Evolutionary conservation across 2,888 invertebrate genomes (phyloP).

Genomic region (Cremastobaeus sp.): DNA sequence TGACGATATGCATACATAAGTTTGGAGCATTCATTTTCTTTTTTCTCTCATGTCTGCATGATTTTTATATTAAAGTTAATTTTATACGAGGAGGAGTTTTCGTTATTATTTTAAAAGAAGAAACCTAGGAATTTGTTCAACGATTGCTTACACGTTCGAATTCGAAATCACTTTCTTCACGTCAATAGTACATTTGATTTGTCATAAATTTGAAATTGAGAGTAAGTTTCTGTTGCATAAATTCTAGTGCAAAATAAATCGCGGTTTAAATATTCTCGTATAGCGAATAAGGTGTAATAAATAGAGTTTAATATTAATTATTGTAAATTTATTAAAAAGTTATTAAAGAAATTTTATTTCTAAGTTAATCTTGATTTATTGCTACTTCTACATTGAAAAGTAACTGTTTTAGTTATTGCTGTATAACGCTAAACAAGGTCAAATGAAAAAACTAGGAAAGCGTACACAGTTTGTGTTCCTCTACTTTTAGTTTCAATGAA

Average conservation of each 20-base stretch:
- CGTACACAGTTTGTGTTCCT: neutral
- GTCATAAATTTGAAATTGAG: slow-evolving; percentile 19
- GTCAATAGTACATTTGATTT: neutral
- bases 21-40: slow-evolving; percentile 30
- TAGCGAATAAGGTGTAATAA: slow-evolving; percentile 53
- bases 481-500: slow-evolving; percentile 1
- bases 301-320: slow-evolving; percentile 55
- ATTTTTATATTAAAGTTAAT: slow-evolving; percentile 56
- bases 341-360: slow-evolving; percentile 56
- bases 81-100: slow-evolving; percentile 47
- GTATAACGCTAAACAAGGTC: too few relatives aligned
- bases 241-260: slow-evolving; percentile 40
- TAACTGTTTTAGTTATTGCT: neutral
- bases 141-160: slow-evolving; percentile 4
- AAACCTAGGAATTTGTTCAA: slow-evolving; percentile 32
- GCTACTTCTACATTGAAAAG: slow-evolving; percentile 10
- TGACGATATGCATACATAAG: slow-evolving; percentile 33
- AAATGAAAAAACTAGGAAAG: too few relatives aligned
- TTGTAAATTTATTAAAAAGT: slow-evolving; percentile 57
- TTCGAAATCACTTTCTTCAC: neutral
- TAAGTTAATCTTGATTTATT: slow-evolving; percentile 53
- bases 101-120: slow-evolving; percentile 39
- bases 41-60: slow-evolving; percentile 37
- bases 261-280: slow-evolving; percentile 45
- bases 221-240: slow-evolving; percentile 51